Conservation (phyloP, 2,888 invertebrate genomes). For the Heliconius hortense region DNA sequence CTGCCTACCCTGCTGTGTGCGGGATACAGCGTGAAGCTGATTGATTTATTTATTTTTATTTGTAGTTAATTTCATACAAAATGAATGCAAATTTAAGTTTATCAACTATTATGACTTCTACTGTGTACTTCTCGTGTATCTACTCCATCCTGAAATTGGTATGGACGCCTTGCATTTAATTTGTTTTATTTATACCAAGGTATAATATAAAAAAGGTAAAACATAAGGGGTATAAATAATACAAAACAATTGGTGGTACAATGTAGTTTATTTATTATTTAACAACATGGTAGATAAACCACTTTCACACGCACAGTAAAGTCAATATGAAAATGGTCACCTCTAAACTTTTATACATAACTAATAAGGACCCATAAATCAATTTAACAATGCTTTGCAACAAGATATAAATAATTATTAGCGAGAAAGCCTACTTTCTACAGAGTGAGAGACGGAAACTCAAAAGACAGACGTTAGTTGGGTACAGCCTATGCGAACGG, state of each 20-base stretch:
- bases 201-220: neutral
- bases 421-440: constrained; percentile 64
- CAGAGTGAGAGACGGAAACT: constrained; percentile 40
- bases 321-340: constrained; percentile 77
- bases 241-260: constrained; percentile 83
- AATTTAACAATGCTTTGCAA: constrained; percentile 73
- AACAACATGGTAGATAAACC: constrained; percentile 83
- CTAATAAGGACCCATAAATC: constrained; percentile 75
- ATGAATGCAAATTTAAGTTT: no score
- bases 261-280: constrained; percentile 85
- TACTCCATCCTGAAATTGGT: no score
- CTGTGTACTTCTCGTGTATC: no score
- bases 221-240: constrained; percentile 56
- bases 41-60: no score
- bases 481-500: constrained; percentile 49
- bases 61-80: no score
- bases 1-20: no score
- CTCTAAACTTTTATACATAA: constrained; percentile 80
- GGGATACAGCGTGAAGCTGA: no score
- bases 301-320: constrained; percentile 71
- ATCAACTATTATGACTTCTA: no score
- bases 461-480: constrained; percentile 47
- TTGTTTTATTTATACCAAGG: neutral
- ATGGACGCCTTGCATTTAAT: no score
- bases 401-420: constrained; percentile 54